Conservation (phyloP, 2,113 vertebrate species). For the Poeciliopsis occidentalis region DNA sequence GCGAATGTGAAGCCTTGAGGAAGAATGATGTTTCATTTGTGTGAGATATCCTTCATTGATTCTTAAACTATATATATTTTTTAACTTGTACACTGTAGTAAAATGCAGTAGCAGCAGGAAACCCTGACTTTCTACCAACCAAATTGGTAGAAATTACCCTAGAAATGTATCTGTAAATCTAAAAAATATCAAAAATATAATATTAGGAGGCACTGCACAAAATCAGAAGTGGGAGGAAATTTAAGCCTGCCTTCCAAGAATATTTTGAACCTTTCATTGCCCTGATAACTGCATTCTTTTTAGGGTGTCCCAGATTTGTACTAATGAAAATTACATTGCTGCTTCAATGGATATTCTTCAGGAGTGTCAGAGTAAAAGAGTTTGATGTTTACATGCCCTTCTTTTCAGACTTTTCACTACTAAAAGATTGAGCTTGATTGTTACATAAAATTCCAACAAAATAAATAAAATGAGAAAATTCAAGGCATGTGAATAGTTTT, state of each 20-base stretch:
- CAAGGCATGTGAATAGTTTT: background rate
- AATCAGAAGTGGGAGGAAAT: background rate
- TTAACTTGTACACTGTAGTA: background rate
- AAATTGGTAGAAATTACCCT: background rate
- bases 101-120: background rate
- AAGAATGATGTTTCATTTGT: conserved; percentile 11
- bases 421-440: background rate
- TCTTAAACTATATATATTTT: background rate
- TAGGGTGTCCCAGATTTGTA: no score
- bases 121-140: background rate
- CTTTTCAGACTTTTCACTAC: no score
- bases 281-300: no score
- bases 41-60: background rate
- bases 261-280: no score
- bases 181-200: no score
- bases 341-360: background rate
- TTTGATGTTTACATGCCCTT: background rate
- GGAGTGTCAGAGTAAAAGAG: background rate
- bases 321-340: no score
- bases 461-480: background rate
- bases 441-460: background rate
- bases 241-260: background rate
- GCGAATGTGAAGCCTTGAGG: background rate
- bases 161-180: background rate
- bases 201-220: background rate